These are phyloP conservation scores for Gymnogyps californianus DNA, from an alignment of 2,113 vertebrate genomes.

Conservation along the genomic window DNA sequence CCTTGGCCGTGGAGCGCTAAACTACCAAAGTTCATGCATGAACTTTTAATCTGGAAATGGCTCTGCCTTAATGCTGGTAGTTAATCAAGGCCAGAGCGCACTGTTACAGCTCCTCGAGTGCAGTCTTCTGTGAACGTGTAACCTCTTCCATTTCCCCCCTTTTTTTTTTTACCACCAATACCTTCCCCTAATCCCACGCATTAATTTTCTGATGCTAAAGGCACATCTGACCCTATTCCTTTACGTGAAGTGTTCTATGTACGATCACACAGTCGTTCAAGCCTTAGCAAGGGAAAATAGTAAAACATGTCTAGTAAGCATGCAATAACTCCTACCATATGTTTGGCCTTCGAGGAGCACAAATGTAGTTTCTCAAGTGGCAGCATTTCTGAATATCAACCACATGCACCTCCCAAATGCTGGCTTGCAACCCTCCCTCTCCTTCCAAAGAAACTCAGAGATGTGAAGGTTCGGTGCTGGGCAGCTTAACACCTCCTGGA, in stretches of 20 bases:
- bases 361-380: background rate
- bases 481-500: background rate
- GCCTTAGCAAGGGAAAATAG: background rate
- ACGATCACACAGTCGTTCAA: accelerated
- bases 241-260: background rate
- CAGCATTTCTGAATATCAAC: background rate
- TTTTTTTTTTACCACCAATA: background rate
- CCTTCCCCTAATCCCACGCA: background rate
- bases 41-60: background rate
- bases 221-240: background rate
- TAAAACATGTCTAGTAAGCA: background rate
- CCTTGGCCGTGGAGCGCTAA: accelerated
- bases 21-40: accelerated
- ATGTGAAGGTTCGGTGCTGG: background rate
- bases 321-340: background rate
- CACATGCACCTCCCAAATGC: background rate
- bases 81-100: background rate
- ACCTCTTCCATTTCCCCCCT: background rate
- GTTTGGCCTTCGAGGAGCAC: background rate
- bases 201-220: background rate
- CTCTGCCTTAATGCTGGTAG: background rate
- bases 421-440: background rate
- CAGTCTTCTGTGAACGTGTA: background rate
- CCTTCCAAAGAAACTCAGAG: background rate
- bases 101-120: background rate